A percentile compares a stretch with the other conserved stretches of the same genome.
phyloP scores from a whole-genome alignment of 2,888 invertebrate species.

The Acrobasis suavella region DNA sequence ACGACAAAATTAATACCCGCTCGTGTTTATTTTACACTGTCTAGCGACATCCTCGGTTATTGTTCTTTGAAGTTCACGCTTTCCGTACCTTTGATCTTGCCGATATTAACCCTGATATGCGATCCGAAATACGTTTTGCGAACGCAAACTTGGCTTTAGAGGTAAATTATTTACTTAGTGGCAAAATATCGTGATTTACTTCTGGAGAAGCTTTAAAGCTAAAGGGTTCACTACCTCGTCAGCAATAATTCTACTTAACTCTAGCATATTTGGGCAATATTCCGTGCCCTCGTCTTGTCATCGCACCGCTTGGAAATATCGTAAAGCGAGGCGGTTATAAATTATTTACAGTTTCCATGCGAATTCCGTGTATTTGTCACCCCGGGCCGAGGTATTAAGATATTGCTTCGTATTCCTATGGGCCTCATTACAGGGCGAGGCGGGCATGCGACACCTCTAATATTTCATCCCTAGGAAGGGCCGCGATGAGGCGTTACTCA shows the following conservation, averaged over 20 bases:
- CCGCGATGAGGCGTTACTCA: constrained; percentile 44
- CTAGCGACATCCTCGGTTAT: constrained; percentile 58
- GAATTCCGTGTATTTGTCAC: constrained; percentile 76
- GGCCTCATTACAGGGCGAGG: constrained; percentile 73
- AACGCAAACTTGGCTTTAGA: constrained; percentile 50
- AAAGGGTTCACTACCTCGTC: constrained; percentile 50
- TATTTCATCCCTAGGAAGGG: constrained; percentile 70
- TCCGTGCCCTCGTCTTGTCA: constrained; percentile 58
- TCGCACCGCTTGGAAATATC: constrained; percentile 57
- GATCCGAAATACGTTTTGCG: constrained; percentile 57
- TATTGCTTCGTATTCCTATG: constrained; percentile 78
- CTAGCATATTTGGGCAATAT: constrained; percentile 50
- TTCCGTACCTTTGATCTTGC: constrained; percentile 59
- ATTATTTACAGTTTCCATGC: constrained; percentile 77
- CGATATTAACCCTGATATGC: constrained; percentile 45
- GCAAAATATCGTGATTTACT: constrained; percentile 57
- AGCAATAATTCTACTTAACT: constrained; percentile 64
- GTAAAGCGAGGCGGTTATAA: constrained; percentile 70
- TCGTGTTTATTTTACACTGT: constrained; percentile 63
- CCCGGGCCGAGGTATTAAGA: constrained; percentile 75
- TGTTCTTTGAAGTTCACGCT: constrained; percentile 67
- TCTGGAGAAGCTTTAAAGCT: constrained; percentile 43
- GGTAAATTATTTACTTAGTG: constrained; percentile 49
- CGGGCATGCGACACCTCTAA: constrained; percentile 66
- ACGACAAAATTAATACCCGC: constrained; percentile 70